These are phyloP conservation scores for Drosophila longiperda DNA, from an alignment of 2,888 invertebrate species.

Conservation along the genomic window DNA sequence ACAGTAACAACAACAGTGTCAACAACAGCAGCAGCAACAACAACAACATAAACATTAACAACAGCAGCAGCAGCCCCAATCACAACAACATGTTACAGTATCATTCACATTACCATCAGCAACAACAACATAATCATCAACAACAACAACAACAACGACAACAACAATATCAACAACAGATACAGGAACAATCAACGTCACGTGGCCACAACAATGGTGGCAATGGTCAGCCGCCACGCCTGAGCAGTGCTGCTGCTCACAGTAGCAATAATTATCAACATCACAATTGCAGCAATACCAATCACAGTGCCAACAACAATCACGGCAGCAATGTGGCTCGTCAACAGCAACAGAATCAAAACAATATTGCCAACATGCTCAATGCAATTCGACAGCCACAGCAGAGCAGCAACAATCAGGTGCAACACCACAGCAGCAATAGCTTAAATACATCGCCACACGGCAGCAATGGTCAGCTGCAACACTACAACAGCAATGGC, in stretches of 20 bases:
- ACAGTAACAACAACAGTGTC: constrained; percentile 1
- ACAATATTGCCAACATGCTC: not conserved
- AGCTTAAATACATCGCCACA: constrained; percentile 21
- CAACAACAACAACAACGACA: constrained; percentile 11
- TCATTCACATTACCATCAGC: constrained; percentile 23
- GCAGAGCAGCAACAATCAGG: constrained; percentile 2
- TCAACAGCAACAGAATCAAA: constrained; percentile 7
- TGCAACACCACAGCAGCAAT: constrained; percentile 13
- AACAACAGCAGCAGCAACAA: constrained; percentile 53
- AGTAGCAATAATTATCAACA: constrained; percentile 24
- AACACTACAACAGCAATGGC: not conserved
- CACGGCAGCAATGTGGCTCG: constrained; percentile 24
- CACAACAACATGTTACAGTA: constrained; percentile 33
- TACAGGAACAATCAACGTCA: constrained; percentile 31
- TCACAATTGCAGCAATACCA: constrained; percentile 22
- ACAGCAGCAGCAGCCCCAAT: constrained; percentile 32
- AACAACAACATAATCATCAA: constrained; percentile 12
- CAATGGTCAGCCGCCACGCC: constrained; percentile 41
- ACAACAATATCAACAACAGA: constrained; percentile 32
- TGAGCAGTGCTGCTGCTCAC: constrained; percentile 40
- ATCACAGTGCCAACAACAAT: constrained; percentile 12
- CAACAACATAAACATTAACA: constrained; percentile 55
- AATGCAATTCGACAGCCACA: constrained; percentile 11
- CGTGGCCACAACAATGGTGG: constrained; percentile 36
- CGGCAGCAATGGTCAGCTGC: constrained; percentile 12